Conservation (phyloP, 2,113 vertebrate genomes). For the Epinephelus lanceolatus region DNA sequence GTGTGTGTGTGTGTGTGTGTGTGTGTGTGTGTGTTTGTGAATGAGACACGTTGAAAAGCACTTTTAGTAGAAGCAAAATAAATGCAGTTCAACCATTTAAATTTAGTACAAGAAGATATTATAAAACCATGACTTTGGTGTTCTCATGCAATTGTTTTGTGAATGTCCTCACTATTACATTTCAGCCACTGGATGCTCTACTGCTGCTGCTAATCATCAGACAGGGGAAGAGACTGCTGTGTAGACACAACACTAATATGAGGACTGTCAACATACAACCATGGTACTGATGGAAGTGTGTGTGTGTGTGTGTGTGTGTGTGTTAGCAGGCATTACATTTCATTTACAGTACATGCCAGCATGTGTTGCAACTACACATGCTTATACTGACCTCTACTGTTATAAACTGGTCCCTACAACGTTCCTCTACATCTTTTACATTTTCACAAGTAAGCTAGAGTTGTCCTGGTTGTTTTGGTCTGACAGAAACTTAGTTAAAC, state of each 20-base stretch:
- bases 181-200: neutral
- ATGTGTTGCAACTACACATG: neutral
- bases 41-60: no score
- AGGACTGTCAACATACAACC: slow-evolving; percentile 17
- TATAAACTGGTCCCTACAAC: slow-evolving; percentile 11
- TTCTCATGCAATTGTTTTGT: neutral
- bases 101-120: neutral
- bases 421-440: neutral
- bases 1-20: neutral
- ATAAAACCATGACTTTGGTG: no score
- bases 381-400: slow-evolving; percentile 70
- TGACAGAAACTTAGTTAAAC: neutral
- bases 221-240: slow-evolving; percentile 2
- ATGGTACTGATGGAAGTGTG: neutral
- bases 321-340: slow-evolving; percentile 4
- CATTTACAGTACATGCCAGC: neutral
- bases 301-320: neutral
- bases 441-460: neutral
- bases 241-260: slow-evolving; percentile 13
- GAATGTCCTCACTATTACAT: neutral
- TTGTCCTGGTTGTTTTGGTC: neutral
- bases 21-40: neutral
- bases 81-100: neutral
- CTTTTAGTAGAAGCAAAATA: neutral
- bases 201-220: slow-evolving; percentile 16